Evolutionary conservation across 2,888 invertebrate genomes (phyloP), one percentile per base, ranked within the genome.

Genomic region (Fabriciana adippe): DNA sequence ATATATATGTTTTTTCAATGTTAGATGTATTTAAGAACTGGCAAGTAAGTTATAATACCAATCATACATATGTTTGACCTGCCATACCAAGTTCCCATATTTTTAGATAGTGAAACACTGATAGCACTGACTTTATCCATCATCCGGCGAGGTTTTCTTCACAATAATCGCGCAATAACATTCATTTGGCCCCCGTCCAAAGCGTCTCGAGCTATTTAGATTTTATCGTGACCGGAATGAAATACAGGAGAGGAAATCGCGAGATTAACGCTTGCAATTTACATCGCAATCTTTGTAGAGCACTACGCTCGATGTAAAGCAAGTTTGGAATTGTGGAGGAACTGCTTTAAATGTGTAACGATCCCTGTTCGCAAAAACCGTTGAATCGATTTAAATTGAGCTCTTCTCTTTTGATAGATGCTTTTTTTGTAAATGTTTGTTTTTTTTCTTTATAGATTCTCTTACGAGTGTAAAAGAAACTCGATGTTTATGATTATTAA

Each of bases 211-310:
- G 68, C 73, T 72, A 75, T 76, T 77, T 76, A 77, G 77, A 76
- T 76, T 72, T 71, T 77, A 78, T 77, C 76, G 72, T 70, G 68
- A 67, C 72, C 72, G 74, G 77, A 75, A 77, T 78, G 75, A 75
- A 76, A 77, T 76, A 72, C 74, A 74, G 66, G 63, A 74, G 70
- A 70, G 73, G 74, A 72, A 72, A 73, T 69, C 68, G 71, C 65
- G 67, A 73, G 75, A 76, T 75, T 76, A 76, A 75, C 75, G 74
- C 64, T 69, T 57, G 73, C 70, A 73, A 72, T 75, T 74, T 75
- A 74, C 74, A 73, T 73, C 26, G 73, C 70, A 65, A 71, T 72
- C 67, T 74, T 73, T 73, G 67, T 61, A 63, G 51, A 68, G 62
- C 63, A 63, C 57, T 67, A 59, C 55, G 47, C 60, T 67, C 57